Evolutionary conservation across 2,797 vertebrate genomes (phyloP), one percentile per base, ranked within the genome.

Genomic region (Rhodeus uyekii): DNA sequence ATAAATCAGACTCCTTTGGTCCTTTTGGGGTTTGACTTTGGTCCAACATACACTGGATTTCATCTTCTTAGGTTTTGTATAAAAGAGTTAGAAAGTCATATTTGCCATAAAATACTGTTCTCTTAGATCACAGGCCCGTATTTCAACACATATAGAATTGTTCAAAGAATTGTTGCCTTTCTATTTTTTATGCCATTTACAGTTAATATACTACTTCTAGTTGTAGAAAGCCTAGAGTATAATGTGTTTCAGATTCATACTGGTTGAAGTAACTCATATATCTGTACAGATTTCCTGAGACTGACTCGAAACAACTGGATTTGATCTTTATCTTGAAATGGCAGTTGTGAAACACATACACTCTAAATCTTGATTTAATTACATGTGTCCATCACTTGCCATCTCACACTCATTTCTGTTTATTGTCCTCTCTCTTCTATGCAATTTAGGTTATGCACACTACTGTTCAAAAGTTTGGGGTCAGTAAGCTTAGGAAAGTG

Each of bases 21-120:
- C 84, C 81, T 90, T 89, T 84, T 87, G 83, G 84, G 46, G 75
- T 89, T 89, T 90, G 78, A 71, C 38, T 69, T 80, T 46, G 55
- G 83, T 86, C 89, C 89, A 91, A 76, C 64, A 76, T 60, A 81
- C 68, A 73, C 48, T 29, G 27, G 19, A 42, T 27, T 78, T 46
- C 24, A 61, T 85, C 46, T 24, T n/a, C 64, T 50, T 65, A 46
- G 68, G 61, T 77, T 78, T 71, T 85, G 72, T 60, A 65, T 76
- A 64, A 82, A 69, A 87, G 71, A 80, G 48, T 87, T 86, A 87
- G 80, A 69, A 83, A 81, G 78, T 80, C 24, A 50, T 80, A 83
- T 80, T 82, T 86, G 50, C 61, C 58, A 81, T 81, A 73, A 68
- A 65, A 60, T 73, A 53, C 39, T 44, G 74, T 46, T 58, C 83